phyloP scores from a whole-genome alignment of 2,888 invertebrate species.

The Amaurobius ferox region DNA sequence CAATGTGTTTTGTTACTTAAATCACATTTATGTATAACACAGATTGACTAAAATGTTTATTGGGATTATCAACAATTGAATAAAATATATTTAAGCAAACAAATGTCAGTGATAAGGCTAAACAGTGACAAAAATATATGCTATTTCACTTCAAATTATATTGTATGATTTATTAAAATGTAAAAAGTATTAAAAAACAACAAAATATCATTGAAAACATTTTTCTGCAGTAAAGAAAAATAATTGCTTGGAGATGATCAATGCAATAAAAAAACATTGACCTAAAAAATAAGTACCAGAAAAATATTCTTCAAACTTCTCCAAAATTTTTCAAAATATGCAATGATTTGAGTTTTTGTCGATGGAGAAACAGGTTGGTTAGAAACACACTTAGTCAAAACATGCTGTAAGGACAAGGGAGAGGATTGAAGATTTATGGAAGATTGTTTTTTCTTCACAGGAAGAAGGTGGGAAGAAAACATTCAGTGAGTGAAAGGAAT shows the following conservation, averaged over 20 bases:
- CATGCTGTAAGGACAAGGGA: conserved; percentile 72
- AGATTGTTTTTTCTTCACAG: conserved; percentile 12
- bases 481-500: conserved; percentile 8
- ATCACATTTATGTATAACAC: neutral
- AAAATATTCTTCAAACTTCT: neutral
- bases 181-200: neutral
- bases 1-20: too few relatives aligned
- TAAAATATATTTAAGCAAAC: neutral
- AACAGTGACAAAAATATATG: neutral
- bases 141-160: neutral
- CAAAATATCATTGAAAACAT: neutral
- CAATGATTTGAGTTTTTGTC: neutral
- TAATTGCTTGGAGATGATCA: neutral
- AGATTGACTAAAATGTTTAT: neutral
- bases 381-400: conserved; percentile 48
- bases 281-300: neutral
- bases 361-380: conserved; percentile 67
- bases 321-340: neutral
- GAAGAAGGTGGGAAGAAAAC: conserved; percentile 12
- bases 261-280: neutral
- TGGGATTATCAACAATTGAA: neutral
- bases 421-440: conserved; percentile 34
- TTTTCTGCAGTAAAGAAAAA: neutral
- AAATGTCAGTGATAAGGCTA: neutral
- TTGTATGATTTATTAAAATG: neutral